Base-by-base conservation (phyloP, 1,140 invertebrate species). In the Euwallacea fornicatus region DNA sequence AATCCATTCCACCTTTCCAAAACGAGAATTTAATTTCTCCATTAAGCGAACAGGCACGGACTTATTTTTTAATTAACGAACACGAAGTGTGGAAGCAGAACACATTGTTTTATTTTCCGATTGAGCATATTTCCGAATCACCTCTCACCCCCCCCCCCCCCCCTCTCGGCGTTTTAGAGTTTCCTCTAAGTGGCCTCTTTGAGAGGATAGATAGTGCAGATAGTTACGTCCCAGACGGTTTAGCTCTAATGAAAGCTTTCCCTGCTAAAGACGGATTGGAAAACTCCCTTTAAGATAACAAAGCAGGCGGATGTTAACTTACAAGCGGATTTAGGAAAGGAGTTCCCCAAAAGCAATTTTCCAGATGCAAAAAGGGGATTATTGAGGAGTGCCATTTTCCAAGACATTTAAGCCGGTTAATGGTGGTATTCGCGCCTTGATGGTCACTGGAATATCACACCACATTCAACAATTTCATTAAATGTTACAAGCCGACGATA, bases 221-320 rank as follows among this genome's bases (percentile, higher is more conserved):
- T 50, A 50, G 46, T 50, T 50, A 13, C 9, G 46, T 50, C 46
- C 46, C 46, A 10, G 46, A 50, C 46, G 46, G 46, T 13, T 50
- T 50, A 50, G 46, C 46, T 50, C 46, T 50, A 50, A 50, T 50
- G 46, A 50, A 50, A 50, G 13, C 46, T 50, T 50, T 50, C 13
- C 46, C 46, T 13, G 46, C 13, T 50, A 50, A 50, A 50, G 46
- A 50, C 46, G 46, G 46, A 50, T 50, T 50, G 46, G 46, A 50
- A 50, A 50, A 50, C 46, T 50, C 46, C 9, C 9, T 50, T 50
- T 50, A 50, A 50, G 46, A 50, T 50, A 50, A 50, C 46, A 50
- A 50, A 50, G 13, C 9, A 10, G 46, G 46, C 13, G 21, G 21
- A 33, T 33, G 21, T 33, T 33, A 33, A 33, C 46, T 50, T 13